Evolutionary conservation across 2,888 invertebrate genomes (phyloP), one percentile per base, ranked within the genome.

Genomic region (Trachelus stipa): DNA sequence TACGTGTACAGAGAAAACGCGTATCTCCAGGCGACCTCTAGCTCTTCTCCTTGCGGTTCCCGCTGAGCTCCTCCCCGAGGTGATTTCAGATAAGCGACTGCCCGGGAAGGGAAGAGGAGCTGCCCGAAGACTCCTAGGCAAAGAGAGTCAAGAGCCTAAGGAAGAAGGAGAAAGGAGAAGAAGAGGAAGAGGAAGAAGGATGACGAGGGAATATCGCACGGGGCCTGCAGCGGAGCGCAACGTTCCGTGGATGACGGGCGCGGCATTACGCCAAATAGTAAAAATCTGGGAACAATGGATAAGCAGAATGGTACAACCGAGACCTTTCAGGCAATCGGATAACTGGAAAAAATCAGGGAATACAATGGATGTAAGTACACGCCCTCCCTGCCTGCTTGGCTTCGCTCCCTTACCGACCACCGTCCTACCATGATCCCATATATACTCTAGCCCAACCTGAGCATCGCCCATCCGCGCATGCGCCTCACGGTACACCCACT

Each of bases 251-350:
- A 89, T 88, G 89, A 89, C 86, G 87, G 85, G 86, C 85, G 84
- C 81, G 82, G 83, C 80, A 78, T 69, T 78, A 76, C 78, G 80
- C 79, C 85, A 82, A 88, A 89, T 88, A 85, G 87, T 89, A 88
- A 90, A 89, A 89, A 86, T 88, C 84, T 74, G 82, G 82, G 87
- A 89, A 90, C 90, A 90, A 90, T 90, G 88, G 90, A 83, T 87
- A 85, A 86, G 83, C 84, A 83, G 85, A 86, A 86, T 87, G 82
- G 85, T 85, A 83, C 83, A 83, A 79, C 81, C 82, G 80, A 87
- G 88, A 88, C 88, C 87, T 89, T 89, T 89, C 87, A 85, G 84
- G 85, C 85, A 87, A 87, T 87, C 83, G 86, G 80, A 81, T 85
- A 88, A 88, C 84, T 83, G 83, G 85, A 77, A 87, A 86, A 86